These are phyloP conservation scores for Berghia stephanieae DNA, from an alignment of 1,140 invertebrate species.

Conservation along the genomic window DNA sequence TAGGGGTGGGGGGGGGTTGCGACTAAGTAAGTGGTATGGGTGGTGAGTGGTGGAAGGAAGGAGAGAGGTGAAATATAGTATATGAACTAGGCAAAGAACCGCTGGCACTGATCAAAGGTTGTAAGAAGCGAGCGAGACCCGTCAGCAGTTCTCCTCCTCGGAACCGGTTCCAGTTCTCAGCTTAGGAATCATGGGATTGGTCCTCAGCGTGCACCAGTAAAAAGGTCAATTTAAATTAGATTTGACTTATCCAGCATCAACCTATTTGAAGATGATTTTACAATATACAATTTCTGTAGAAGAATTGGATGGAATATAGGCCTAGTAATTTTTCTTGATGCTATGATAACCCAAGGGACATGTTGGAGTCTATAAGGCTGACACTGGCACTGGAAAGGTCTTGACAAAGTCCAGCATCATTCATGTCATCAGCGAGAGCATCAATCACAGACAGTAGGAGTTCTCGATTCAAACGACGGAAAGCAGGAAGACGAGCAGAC, in stretches of 20 bases:
- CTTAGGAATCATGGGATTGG: too few relatives aligned
- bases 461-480: constrained; percentile 78
- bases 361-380: constrained; percentile 38
- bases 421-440: constrained; percentile 76
- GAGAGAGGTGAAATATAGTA: too few relatives aligned
- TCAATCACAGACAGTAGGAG: constrained; percentile 84
- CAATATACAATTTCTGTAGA: neutral
- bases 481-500: constrained; percentile 78
- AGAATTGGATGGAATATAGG: neutral
- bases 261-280: neutral
- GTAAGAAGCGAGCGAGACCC: too few relatives aligned
- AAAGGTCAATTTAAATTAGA: neutral
- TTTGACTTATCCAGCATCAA: neutral
- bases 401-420: constrained; percentile 49
- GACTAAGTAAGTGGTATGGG: too few relatives aligned
- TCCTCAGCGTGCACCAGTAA: neutral
- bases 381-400: constrained; percentile 49
- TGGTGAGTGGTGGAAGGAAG: too few relatives aligned
- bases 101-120: too few relatives aligned
- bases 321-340: neutral
- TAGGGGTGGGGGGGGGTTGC: too few relatives aligned
- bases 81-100: too few relatives aligned
- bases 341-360: neutral
- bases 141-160: too few relatives aligned
- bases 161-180: too few relatives aligned